A percentile compares a stretch with the other conserved stretches of the same genome.
Evolutionary conservation across 2,113 vertebrate species (phyloP).

Genomic region (Cyprichromis sp.): DNA sequence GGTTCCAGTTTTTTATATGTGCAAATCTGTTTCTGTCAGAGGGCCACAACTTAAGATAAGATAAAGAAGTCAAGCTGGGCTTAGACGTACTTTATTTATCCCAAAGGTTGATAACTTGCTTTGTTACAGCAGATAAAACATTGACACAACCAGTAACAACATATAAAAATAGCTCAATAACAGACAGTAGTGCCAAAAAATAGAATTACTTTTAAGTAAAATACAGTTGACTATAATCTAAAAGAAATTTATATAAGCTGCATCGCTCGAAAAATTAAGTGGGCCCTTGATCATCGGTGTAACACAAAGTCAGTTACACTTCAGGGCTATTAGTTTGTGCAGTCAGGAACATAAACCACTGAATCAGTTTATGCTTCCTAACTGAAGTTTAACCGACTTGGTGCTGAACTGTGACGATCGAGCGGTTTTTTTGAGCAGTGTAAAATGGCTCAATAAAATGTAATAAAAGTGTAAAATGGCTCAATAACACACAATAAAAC

Average conservation of each 20-base stretch:
- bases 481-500: not conserved
- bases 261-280: not conserved
- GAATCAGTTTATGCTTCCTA: not conserved
- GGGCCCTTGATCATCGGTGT: not conserved
- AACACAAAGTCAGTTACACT: not conserved
- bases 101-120: not conserved
- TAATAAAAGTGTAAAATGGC: not conserved
- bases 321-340: not conserved
- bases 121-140: not conserved
- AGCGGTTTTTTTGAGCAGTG: fast-evolving
- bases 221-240: too few species aligned
- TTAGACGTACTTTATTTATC: not conserved
- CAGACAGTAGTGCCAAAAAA: not conserved
- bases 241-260: not conserved
- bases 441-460: not conserved
- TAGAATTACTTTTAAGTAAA: not conserved
- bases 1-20: not conserved
- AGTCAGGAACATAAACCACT: not conserved
- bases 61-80: not conserved
- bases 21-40: not conserved
- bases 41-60: not conserved
- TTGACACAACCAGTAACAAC: not conserved
- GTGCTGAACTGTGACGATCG: not conserved
- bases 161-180: not conserved
- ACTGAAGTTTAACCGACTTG: not conserved